Evolutionary conservation across 1,140 invertebrate species (phyloP), one percentile per base, ranked within the genome.

Genomic region (Panulirus ornatus): DNA sequence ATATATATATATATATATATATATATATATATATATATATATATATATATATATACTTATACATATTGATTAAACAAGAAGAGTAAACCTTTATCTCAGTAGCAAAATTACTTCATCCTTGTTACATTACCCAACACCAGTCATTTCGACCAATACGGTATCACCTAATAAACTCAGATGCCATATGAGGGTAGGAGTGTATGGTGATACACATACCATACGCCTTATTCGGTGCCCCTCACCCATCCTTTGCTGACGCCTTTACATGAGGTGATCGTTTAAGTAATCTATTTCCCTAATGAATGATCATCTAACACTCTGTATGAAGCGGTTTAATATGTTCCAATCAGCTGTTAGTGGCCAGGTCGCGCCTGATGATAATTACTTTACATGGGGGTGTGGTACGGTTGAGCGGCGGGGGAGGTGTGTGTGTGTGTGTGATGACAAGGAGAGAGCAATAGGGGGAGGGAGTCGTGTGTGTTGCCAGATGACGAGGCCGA

Each of bases 11-110:
- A n/a, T 47, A 79, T 40, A 40, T 44, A 79, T 44, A 79, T 76
- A 76, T 76, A 76, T 76, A 76, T 76, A 76, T 76, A 76, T 76
- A 76, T 44, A 44, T 44, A 79, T 44, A 44, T 44, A 19, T 79
- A 79, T 30, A 71, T 71, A 71, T 30, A n/a, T 71, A 71, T 9
- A 22, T 30, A 27, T 2, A 22, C 27, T 71, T 71, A 36, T 11
- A 71, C n/a, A 34, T 47, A 47, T 47, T 47, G 16, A 47, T 47
- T 16, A 47, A 47, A 47, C 8, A 47, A 0, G 44, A 47, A 16
- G 44, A 9, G 44, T 47, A n/a, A n/a, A n/a, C n/a, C n/a, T n/a
- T n/a, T n/a, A n/a, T n/a, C n/a, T n/a, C n/a, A n/a, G n/a, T n/a
- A n/a, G n/a, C n/a, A n/a, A n/a, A n/a, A n/a, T n/a, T n/a, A n/a